Conservation (phyloP, 2,113 vertebrate genomes). For the Muntiacus muntjak region DNA sequence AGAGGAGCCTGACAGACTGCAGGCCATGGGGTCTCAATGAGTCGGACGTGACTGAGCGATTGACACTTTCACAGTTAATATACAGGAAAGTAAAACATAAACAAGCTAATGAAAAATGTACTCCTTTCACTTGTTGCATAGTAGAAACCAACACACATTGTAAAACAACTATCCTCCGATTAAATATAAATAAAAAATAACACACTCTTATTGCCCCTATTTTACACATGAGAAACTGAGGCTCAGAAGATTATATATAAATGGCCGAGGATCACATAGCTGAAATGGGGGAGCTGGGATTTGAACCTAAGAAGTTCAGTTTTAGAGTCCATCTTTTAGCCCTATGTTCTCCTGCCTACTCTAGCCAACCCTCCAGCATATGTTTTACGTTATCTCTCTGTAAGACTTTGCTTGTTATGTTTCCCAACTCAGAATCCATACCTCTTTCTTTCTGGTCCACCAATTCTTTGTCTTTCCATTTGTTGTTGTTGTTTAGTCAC, state of each 20-base stretch:
- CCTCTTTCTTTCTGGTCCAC: not conserved
- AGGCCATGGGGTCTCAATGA: not conserved
- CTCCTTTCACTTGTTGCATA: not conserved
- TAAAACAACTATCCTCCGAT: not conserved
- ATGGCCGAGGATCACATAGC: not conserved
- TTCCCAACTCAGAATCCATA: not conserved
- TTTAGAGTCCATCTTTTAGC: not conserved
- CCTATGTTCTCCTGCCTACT: not conserved
- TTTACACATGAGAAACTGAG: not conserved
- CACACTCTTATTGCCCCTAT: not conserved
- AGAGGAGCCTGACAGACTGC: not conserved
- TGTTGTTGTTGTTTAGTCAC: not conserved
- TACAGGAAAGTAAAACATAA: not conserved
- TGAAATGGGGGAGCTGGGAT: not conserved
- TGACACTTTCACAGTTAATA: not conserved
- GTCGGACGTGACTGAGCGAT: rapidly evolving
- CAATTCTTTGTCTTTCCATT: not conserved
- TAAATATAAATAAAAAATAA: not conserved
- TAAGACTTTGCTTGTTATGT: not conserved
- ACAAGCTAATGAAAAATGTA: not conserved
- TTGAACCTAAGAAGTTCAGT: not conserved
- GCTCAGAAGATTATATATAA: not conserved
- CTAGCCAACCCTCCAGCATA: not conserved
- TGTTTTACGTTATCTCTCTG: not conserved
- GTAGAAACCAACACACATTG: not conserved